Evolutionary conservation across 37 sponge, comb jelly and placozoan species (phyloP).

Genomic region (Cladorhizidae sp.): DNA sequence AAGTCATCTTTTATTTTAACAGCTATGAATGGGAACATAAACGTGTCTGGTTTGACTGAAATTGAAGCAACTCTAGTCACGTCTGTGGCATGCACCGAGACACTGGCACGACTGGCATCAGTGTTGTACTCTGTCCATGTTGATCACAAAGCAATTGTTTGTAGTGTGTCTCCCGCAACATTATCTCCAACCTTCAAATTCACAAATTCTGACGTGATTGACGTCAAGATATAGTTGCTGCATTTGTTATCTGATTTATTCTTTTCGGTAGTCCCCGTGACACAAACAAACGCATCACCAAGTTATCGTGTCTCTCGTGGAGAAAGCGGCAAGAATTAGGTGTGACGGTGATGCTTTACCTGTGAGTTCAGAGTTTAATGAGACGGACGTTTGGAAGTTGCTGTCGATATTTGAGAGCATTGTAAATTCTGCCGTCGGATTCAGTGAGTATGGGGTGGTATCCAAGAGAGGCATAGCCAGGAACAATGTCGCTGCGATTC

Average conservation of each 20-base stretch:
- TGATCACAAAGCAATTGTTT: background rate
- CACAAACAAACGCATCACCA: constrained; percentile 15
- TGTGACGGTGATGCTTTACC: no score
- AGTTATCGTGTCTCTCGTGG: constrained; percentile 1
- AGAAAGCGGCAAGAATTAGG: background rate
- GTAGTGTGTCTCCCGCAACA: background rate
- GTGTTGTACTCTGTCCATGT: background rate
- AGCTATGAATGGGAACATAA: no score
- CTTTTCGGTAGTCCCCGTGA: background rate
- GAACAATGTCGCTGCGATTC: background rate
- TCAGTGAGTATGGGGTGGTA: background rate
- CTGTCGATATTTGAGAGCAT: constrained; percentile 5
- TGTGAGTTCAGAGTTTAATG: background rate
- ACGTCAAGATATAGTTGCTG: background rate
- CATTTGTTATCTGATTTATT: constrained; percentile 4
- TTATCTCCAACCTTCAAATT: background rate
- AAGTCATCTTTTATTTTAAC: no score
- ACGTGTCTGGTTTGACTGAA: no score
- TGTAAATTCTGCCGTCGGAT: background rate
- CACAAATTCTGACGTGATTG: background rate
- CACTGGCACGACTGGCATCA: constrained; percentile 20
- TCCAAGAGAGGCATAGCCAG: constrained; percentile 20
- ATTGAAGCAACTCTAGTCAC: background rate
- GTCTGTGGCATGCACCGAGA: background rate
- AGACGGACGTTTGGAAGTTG: background rate